Evolutionary conservation across 2,888 invertebrate genomes (phyloP), one percentile per base, ranked within the genome.

Genomic region (Adineta ricciae): DNA sequence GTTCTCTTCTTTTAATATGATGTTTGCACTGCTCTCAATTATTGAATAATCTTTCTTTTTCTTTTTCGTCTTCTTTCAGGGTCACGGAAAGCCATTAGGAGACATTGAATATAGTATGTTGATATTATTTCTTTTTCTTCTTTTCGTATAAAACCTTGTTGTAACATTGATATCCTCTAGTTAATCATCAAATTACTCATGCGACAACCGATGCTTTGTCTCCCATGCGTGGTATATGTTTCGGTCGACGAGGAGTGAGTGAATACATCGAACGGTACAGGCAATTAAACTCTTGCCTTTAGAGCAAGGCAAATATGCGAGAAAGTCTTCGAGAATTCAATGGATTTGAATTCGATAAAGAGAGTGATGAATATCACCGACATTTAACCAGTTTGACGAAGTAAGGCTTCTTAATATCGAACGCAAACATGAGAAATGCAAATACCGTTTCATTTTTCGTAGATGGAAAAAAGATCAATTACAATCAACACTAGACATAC

Each of bases 311-410:
- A 24, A 32, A 78, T 78, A 56, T 84, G 5, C 32, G 14, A 27
- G 4, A 84, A 72, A 84, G 16, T 27, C 84, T 84, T 56, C 84
- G 56, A 46, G 54, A 50, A 54, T 84, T 84, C 27, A 84, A 84
- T 24, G 84, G 84, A 27, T 84, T 84, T 46, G 84, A 84, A 27
- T 84, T 84, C 24, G 21, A 72, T 41, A 8, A 36, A 52, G 84
- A 36, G 54, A 46, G 27, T 27, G 50, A 54, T n/a, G 56, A 84
- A 84, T 84, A 64, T 72, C 14, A 84, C 54, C 84, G 84, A 78
- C 24, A 38, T 41, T 41, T 78, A 8, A 78, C 0, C 11, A 78
- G 14, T 41, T n/a, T 78, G 41, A 41, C 41, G 1, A 78, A 78
- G 78, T 78, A 41, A 38, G n/a, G 24, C 8, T 16, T 4, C 19